phyloP scores from a whole-genome alignment of 1,140 invertebrate genomes.

The Megalopta genalis region DNA sequence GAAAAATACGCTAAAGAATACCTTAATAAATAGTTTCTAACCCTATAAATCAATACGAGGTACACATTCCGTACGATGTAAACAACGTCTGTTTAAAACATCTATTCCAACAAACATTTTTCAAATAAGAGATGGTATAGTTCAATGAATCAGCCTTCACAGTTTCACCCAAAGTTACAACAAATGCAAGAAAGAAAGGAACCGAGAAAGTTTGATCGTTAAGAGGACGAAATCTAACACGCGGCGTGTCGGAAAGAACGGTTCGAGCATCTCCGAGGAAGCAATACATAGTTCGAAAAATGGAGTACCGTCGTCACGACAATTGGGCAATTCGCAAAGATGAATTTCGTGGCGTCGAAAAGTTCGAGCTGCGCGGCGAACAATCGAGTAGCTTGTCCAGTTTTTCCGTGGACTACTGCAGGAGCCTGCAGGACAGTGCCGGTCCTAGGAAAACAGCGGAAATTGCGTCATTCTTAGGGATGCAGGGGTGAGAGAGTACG shows the following conservation, averaged over 20 bases:
- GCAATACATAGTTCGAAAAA: background rate
- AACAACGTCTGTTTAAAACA: too few species aligned
- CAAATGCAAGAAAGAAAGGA: too few species aligned
- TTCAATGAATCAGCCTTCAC: too few species aligned
- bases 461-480: background rate
- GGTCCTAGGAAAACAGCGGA: slow-evolving; percentile 7
- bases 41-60: too few species aligned
- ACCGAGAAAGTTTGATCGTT: too few species aligned
- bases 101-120: too few species aligned
- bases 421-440: background rate
- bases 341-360: background rate
- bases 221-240: background rate
- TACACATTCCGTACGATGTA: too few species aligned
- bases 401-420: background rate
- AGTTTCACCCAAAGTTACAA: too few species aligned
- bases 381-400: background rate
- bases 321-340: slow-evolving; percentile 25
- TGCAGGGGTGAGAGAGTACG: background rate
- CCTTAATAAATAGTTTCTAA: too few species aligned
- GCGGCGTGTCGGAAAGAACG: background rate
- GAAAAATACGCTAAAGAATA: too few species aligned
- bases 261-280: background rate
- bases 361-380: background rate
- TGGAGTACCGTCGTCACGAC: background rate
- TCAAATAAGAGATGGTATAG: too few species aligned